phyloP scores from a whole-genome alignment of 2,888 invertebrate species.

The Catotricha subobsoleta region DNA sequence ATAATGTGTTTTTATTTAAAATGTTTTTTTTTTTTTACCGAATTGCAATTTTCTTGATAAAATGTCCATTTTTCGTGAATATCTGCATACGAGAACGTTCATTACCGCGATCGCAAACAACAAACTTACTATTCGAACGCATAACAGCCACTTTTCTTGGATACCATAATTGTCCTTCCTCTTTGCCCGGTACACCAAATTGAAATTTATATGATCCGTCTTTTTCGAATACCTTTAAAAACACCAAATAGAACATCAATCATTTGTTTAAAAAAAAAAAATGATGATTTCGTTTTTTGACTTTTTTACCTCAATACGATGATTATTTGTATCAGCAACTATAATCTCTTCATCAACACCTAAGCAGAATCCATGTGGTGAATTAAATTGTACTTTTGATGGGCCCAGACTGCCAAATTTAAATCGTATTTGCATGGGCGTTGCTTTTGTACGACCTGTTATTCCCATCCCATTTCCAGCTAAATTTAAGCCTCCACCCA shows the following conservation, averaged over 20 bases:
- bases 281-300: no score
- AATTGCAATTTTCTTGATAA: conserved; percentile 85
- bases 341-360: conserved; percentile 91
- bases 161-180: conserved; percentile 94
- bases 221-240: conserved; percentile 69
- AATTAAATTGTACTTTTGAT: conserved; percentile 86
- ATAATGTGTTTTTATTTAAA: background rate
- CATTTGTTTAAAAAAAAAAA: no score
- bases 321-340: conserved; percentile 92
- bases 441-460: conserved; percentile 50
- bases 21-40: no score
- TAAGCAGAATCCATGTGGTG: conserved; percentile 92
- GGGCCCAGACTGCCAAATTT: conserved; percentile 91
- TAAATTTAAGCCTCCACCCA: conserved; percentile 18
- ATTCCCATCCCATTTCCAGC: conserved; percentile 26
- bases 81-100: conserved; percentile 96
- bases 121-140: conserved; percentile 71
- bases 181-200: conserved; percentile 87
- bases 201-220: conserved; percentile 83
- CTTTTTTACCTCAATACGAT: conserved; percentile 68
- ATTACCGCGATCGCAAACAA: conserved; percentile 95
- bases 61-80: conserved; percentile 88
- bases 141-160: conserved; percentile 90
- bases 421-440: conserved; percentile 73
- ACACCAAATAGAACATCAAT: background rate